These are phyloP conservation scores for Muscicapa striata DNA, from an alignment of 2,797 vertebrate species.

Conservation along the genomic window DNA sequence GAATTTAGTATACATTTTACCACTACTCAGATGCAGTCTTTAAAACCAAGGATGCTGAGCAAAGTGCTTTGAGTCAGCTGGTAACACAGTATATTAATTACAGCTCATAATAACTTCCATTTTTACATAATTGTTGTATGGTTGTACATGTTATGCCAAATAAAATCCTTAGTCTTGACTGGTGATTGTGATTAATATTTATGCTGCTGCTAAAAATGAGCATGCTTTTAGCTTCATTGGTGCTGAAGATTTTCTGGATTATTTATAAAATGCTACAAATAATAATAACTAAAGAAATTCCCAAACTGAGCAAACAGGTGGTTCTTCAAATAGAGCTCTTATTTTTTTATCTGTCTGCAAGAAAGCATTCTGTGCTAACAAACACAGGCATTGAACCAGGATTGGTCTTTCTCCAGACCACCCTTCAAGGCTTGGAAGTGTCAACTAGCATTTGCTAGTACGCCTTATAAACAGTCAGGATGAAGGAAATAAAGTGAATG, in stretches of 20 bases:
- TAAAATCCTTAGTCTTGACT: constrained; percentile 51
- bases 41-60: constrained; percentile 36
- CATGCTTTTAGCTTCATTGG: constrained; percentile 45
- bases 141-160: constrained; percentile 57
- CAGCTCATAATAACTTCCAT: constrained; percentile 39
- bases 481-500: constrained; percentile 38
- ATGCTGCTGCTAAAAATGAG: constrained; percentile 56
- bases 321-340: constrained; percentile 59
- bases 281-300: background rate
- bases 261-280: constrained; percentile 37
- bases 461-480: constrained; percentile 41
- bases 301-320: constrained; percentile 17
- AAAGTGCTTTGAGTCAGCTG: constrained; percentile 15
- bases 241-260: constrained; percentile 54
- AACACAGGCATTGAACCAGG: background rate
- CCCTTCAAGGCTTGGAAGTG: constrained; percentile 59
- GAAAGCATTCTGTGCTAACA: constrained; percentile 46
- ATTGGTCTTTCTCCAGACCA: constrained; percentile 63
- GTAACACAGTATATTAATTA: constrained; percentile 49
- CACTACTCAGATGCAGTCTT: constrained; percentile 1
- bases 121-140: constrained; percentile 53
- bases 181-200: constrained; percentile 68
- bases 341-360: constrained; percentile 46
- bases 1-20: constrained; percentile 14
- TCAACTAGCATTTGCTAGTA: constrained; percentile 32